These are phyloP conservation scores for Neoascia interrupta DNA, from an alignment of 2,888 invertebrate genomes.

Conservation along the genomic window DNA sequence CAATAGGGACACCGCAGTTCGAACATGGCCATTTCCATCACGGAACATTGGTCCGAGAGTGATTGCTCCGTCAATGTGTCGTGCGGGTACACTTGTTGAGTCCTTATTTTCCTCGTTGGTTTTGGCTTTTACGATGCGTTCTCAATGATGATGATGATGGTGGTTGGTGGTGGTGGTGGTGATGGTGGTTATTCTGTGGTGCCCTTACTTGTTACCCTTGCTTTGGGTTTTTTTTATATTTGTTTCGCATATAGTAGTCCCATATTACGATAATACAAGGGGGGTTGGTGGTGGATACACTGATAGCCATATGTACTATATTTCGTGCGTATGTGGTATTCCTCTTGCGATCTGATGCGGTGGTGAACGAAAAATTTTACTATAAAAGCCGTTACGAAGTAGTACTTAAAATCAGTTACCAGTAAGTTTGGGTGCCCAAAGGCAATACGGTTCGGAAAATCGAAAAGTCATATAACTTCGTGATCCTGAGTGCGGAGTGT, in stretches of 20 bases:
- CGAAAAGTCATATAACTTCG: slow-evolving; percentile 1
- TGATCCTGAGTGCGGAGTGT: background rate
- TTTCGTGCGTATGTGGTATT: slow-evolving; percentile 9
- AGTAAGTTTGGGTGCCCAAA: slow-evolving; percentile 38
- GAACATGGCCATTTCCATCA: slow-evolving; percentile 66
- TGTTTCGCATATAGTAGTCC: slow-evolving; percentile 12
- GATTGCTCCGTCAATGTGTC: slow-evolving; percentile 63
- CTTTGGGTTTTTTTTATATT: slow-evolving; percentile 16
- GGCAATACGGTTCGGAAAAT: slow-evolving; percentile 29
- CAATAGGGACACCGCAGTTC: slow-evolving; percentile 62
- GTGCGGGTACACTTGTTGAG: slow-evolving; percentile 55
- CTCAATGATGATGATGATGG: background rate
- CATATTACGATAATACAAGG: slow-evolving; percentile 9
- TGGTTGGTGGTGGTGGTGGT: slow-evolving; percentile 5
- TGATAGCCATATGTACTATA: slow-evolving; percentile 40
- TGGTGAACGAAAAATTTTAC: slow-evolving; percentile 47
- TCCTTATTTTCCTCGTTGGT: slow-evolving; percentile 45
- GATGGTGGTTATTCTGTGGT: slow-evolving; percentile 39
- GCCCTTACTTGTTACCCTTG: slow-evolving; percentile 5
- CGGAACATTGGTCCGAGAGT: slow-evolving; percentile 62
- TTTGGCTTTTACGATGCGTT: slow-evolving; percentile 49
- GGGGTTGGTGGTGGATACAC: slow-evolving; percentile 25
- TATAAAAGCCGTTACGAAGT: slow-evolving; percentile 63
- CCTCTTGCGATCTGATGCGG: slow-evolving; percentile 30
- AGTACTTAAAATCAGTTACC: slow-evolving; percentile 61